Evolutionary conservation across 2,113 vertebrate species (phyloP), one percentile per base, ranked within the genome.

Genomic region (Aptenodytes patagonicus): DNA sequence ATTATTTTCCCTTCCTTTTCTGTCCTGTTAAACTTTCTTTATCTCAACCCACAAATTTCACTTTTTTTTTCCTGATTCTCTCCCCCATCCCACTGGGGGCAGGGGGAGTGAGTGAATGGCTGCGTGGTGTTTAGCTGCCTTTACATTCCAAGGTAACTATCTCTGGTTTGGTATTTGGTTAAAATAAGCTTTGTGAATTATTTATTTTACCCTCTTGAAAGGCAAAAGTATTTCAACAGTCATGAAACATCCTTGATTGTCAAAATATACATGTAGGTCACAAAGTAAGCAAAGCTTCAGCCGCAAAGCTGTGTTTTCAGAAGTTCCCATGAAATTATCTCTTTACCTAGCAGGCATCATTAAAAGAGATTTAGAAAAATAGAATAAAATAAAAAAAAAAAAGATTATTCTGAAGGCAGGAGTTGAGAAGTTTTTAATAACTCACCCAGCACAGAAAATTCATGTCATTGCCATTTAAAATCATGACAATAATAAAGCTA

Each of bases 291-390:
- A 88, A 89, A 91, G 51, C 24, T 66, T 85, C 83, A 70, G 38
- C 10, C 46, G 70, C 36, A 92, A 95, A 95, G 20, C 26, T 64
- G 6, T 84, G 34, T 90, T 87, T 95, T 91, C n/a, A 84, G 34
- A 94, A 94, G 77, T 61, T 92, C 12, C 25, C 42, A 83, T 66
- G n/a, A 90, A 94, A 96, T 97, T 72, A 93, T 65, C 81, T 89
- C n/a, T 88, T 85, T 95, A 90, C 93, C 92, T 95, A 88, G 83
- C 87, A 96, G 96, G 89, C 84, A 95, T 95, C 80, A 93, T 95
- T 97, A 97, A 94, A 97, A 82, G 31, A 87, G 36, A 89, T 46
- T 90, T 72, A 83, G 73, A 89, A 92, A 95, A 93, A 64, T 2
- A 60, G 36, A 83, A 86, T 69, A 38, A 47, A 89, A 83, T 57